phyloP scores from a whole-genome alignment of 1,140 invertebrate species.

The Drosophila tsacasi region DNA sequence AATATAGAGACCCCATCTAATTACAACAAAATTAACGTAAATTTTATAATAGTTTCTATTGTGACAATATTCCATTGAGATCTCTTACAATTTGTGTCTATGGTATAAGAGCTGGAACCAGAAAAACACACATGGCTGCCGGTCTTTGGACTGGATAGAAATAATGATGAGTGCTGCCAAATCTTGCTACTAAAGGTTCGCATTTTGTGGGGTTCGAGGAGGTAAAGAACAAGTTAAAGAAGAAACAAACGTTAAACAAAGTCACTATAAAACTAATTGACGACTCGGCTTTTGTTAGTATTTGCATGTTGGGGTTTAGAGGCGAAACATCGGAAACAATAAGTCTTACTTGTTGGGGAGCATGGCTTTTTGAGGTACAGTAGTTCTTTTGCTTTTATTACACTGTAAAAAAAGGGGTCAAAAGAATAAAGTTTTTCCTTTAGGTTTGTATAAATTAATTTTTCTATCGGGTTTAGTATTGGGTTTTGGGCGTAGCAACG shows the following conservation, averaged over 20 bases:
- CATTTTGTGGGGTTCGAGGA: conserved; percentile 37
- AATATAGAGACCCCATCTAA: not conserved
- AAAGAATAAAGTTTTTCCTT: conserved; percentile 47
- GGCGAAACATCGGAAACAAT: conserved; percentile 17
- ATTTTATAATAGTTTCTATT: not conserved
- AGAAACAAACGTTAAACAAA: conserved; percentile 55
- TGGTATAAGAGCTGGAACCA: conserved; percentile 68
- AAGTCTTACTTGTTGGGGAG: conserved; percentile 71
- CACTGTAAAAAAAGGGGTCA: conserved; percentile 66
- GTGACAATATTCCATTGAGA: not conserved
- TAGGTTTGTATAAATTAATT: conserved; percentile 10
- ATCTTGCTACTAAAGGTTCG: conserved; percentile 66
- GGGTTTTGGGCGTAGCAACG: not conserved
- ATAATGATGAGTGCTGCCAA: conserved; percentile 82
- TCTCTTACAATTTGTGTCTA: conserved; percentile 64
- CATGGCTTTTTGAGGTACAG: conserved; percentile 32
- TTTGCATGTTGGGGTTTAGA: conserved; percentile 15
- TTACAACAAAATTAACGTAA: not conserved
- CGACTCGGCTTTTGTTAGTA: conserved; percentile 75
- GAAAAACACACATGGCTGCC: conserved; percentile 57
- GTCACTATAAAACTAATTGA: conserved; percentile 47
- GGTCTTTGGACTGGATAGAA: conserved; percentile 74
- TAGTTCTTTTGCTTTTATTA: conserved; percentile 51
- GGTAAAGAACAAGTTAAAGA: conserved; percentile 46
- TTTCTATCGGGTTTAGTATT: not conserved